Percentiles rank a stretch among this genome's conserved stretches.
phyloP scores from a whole-genome alignment of 1,140 invertebrate species.

The Drosophila suzukii region DNA sequence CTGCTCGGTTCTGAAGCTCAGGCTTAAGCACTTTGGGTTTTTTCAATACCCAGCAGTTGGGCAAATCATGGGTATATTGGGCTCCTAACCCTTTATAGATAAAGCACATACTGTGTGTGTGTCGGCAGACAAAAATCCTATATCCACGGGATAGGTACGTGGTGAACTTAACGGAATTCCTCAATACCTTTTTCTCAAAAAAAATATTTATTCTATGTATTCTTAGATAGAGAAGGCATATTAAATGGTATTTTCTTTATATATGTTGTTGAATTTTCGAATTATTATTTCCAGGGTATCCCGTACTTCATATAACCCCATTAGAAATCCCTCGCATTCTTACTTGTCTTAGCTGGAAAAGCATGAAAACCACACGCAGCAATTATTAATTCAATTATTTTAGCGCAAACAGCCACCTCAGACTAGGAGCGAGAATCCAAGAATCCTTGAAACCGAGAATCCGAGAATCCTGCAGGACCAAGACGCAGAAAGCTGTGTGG shows the following conservation, averaged over 20 bases:
- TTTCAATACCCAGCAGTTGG: constrained; percentile 11
- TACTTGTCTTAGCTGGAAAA: constrained; percentile 81
- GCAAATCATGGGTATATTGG: neutral
- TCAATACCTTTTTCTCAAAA: too few relatives aligned
- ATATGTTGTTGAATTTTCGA: neutral
- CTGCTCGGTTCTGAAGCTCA: constrained; percentile 28
- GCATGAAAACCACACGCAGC: constrained; percentile 84
- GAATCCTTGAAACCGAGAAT: neutral
- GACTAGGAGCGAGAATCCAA: constrained; percentile 44
- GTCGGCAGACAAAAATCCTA: too few relatives aligned
- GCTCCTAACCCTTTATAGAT: neutral
- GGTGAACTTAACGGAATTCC: too few relatives aligned
- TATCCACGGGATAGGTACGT: too few relatives aligned
- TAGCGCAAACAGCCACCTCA: constrained; percentile 80
- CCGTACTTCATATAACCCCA: constrained; percentile 10
- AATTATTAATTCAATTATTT: constrained; percentile 85
- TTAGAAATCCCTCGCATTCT: constrained; percentile 22
- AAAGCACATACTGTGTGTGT: neutral
- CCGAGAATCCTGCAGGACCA: constrained; percentile 25
- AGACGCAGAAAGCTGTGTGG: constrained; percentile 53
- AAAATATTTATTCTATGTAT: too few relatives aligned
- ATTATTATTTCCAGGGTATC: constrained; percentile 1
- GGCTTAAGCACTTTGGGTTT: constrained; percentile 46
- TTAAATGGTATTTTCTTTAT: too few relatives aligned
- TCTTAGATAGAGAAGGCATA: too few relatives aligned